Evolutionary conservation across 1,140 invertebrate genomes (phyloP), one percentile per base, ranked within the genome.

Genomic region (Drosophila nebulosa): DNA sequence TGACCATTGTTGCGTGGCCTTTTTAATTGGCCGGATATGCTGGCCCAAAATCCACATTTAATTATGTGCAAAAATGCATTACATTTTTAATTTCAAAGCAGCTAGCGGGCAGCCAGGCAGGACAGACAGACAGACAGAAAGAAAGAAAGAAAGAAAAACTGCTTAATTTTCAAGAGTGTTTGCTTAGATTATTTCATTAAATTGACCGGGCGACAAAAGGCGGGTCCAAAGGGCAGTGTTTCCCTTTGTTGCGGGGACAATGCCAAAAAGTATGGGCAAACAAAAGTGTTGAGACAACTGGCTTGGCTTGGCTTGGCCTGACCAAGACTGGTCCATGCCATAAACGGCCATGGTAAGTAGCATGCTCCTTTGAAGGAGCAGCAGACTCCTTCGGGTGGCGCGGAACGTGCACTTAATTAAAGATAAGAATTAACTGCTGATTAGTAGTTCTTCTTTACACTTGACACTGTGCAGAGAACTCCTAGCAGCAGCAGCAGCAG

Each of bases 351-450:
- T 9, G 55, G 51, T 12, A 6, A 7, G 39, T 21, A 32, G 12
- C 14, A n/a, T 26, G 51, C 30, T 60, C 60, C 55, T 73, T 67
- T 32, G 70, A 46, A 46, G 39, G 39, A 46, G 39, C 39, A 46
- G 7, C 39, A 46, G 55, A 55, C 60, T 59, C 18, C 58, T 26
- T 50, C 24, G 26, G 75, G 14, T 60, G 66, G 61, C 61, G 57
- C 67, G 78, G 75, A 74, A 79, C 84, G 84, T 89, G 84, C 85
- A 84, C 79, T 89, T 89, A 89, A 89, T 89, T 89, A 89, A 89
- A 89, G 84, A 89, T 89, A 89, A 89, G 84, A 89, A 89, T 89
- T 89, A 89, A 89, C 84, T 89, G 84, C 85, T 89, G 84, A 89
- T 89, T 89, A 89, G 84, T 89, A 89, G 85, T 89, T 89, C 85